Percentiles rank a stretch among this genome's conserved stretches.
phyloP scores from a whole-genome alignment of 2,113 vertebrate species.

The Amphiprion percula region DNA sequence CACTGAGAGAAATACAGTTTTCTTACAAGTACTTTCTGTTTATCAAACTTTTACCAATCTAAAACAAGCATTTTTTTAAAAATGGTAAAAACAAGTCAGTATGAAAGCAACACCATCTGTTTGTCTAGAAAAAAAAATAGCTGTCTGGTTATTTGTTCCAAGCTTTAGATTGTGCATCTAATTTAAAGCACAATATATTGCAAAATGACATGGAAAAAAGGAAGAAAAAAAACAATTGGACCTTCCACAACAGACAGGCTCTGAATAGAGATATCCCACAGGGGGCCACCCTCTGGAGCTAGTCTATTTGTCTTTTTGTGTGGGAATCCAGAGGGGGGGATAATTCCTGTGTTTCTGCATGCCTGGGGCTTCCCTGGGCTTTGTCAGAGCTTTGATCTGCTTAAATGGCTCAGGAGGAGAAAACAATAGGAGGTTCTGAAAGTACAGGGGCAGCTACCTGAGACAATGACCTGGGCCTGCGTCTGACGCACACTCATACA shows the following conservation, averaged over 20 bases:
- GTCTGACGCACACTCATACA: constrained; percentile 68
- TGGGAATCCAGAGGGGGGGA: constrained; percentile 68
- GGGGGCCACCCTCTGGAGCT: constrained; percentile 70
- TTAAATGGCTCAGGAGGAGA: constrained; percentile 80
- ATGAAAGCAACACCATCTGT: not conserved
- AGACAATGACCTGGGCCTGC: constrained; percentile 77
- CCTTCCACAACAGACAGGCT: constrained; percentile 60
- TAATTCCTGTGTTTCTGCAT: constrained; percentile 76
- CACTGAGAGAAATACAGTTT: constrained; percentile 22
- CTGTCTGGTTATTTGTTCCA: constrained; percentile 21
- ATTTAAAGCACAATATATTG: constrained; percentile 62
- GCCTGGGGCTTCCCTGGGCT: constrained; percentile 83
- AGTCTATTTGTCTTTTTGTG: constrained; percentile 78
- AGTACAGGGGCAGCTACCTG: constrained; percentile 83
- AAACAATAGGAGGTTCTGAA: constrained; percentile 75
- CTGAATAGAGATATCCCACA: constrained; percentile 73
- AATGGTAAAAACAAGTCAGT: constrained; percentile 19
- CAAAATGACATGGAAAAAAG: constrained; percentile 60
- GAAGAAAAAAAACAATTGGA: constrained; percentile 29
- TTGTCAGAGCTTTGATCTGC: constrained; percentile 81
- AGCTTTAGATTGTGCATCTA: constrained; percentile 44
- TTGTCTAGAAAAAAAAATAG: constrained; percentile 17
- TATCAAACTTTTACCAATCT: constrained; percentile 25
- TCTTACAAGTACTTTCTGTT: not conserved
- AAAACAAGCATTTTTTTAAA: constrained; percentile 18